Conservation (phyloP, 2,888 invertebrate species). For the Axea sp. region DNA sequence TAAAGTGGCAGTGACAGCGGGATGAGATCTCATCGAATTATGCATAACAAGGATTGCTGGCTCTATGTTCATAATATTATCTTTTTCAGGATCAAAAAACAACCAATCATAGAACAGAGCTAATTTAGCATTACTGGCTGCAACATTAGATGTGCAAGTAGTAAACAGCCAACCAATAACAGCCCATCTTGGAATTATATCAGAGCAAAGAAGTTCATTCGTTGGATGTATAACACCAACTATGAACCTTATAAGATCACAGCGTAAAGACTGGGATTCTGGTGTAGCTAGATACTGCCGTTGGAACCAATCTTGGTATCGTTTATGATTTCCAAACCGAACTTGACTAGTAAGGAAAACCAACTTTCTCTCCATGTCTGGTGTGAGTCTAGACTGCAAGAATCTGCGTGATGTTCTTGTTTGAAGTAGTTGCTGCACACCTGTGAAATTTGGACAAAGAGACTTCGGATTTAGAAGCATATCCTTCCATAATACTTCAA, state of each 20-base stretch:
- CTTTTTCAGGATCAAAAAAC: slow-evolving; percentile 93
- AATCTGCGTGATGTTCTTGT: slow-evolving; percentile 92
- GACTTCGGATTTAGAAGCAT: slow-evolving; percentile 88
- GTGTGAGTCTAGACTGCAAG: slow-evolving; percentile 90
- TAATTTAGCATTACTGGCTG: slow-evolving; percentile 93
- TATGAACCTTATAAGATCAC: slow-evolving; percentile 96
- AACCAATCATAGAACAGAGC: slow-evolving; percentile 97
- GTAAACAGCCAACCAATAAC: slow-evolving; percentile 96
- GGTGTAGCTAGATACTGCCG: slow-evolving; percentile 93
- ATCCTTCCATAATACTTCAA: slow-evolving; percentile 93
- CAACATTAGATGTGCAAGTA: slow-evolving; percentile 93
- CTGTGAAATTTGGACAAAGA: slow-evolving; percentile 88
- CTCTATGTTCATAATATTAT: slow-evolving; percentile 98
- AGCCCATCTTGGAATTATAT: slow-evolving; percentile 96
- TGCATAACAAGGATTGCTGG: slow-evolving; percentile 96
- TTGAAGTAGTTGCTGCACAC: slow-evolving; percentile 89
- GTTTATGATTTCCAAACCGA: slow-evolving; percentile 93
- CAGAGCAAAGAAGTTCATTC: slow-evolving; percentile 95
- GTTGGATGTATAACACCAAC: slow-evolving; percentile 96
- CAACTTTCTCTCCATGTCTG: slow-evolving; percentile 95
- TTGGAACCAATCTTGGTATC: slow-evolving; percentile 97
- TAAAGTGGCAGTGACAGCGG: slow-evolving; percentile 92
- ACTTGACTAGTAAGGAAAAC: slow-evolving; percentile 92
- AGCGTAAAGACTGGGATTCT: slow-evolving; percentile 93
- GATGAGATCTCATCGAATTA: slow-evolving; percentile 94